Evolutionary conservation across 2,797 vertebrate species (phyloP).

Genomic region (Borostomias antarcticus): DNA sequence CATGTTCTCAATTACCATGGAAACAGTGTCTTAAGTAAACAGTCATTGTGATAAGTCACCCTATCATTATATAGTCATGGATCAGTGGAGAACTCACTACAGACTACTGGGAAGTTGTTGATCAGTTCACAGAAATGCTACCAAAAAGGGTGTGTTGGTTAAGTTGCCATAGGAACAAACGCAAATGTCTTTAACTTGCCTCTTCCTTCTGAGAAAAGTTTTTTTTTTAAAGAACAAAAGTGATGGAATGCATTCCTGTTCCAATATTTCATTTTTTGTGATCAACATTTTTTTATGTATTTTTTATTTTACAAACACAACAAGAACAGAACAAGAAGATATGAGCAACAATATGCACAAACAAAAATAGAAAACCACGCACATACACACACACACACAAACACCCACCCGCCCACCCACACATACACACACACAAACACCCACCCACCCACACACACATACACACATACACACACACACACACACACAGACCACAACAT

Average conservation of each 20-base stretch:
- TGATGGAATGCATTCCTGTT: no score
- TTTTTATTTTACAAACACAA: no score
- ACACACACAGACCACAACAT: no score
- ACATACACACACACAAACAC: neutral
- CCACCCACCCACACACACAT: neutral
- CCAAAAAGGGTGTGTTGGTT: constrained; percentile 4
- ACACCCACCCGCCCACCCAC: neutral
- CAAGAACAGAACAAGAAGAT: no score
- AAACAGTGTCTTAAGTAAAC: constrained; percentile 39
- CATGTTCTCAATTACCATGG: constrained; percentile 58
- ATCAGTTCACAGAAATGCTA: constrained; percentile 24
- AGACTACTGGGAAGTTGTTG: constrained; percentile 17
- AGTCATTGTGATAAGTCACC: constrained; percentile 42
- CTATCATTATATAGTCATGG: constrained; percentile 42
- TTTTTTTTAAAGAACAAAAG: no score
- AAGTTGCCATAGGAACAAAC: constrained; percentile 6
- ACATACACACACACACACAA: neutral
- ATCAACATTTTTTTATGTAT: no score
- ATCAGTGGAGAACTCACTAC: no score
- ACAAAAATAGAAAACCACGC: neutral
- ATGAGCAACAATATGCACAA: no score
- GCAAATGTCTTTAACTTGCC: no score
- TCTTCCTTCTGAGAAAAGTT: neutral
- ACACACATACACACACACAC: neutral
- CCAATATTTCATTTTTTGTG: no score